These are phyloP conservation scores for Rhopalosiphum padi DNA, from an alignment of 1,140 invertebrate genomes.

Conservation along the genomic window DNA sequence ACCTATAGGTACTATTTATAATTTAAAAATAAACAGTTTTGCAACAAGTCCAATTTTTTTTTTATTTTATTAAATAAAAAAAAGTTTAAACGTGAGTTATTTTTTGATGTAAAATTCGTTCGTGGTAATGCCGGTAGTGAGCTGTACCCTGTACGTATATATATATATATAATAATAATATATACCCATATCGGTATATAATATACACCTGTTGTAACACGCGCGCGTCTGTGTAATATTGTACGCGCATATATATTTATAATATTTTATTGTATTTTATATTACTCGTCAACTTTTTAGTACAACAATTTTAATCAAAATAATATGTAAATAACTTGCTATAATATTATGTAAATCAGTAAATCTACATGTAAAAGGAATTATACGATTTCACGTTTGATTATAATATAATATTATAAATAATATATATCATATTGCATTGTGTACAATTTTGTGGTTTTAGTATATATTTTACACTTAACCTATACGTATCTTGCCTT, in stretches of 20 bases:
- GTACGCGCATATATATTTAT: not conserved
- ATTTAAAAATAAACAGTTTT: not conserved
- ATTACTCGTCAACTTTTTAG: not conserved
- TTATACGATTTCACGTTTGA: not conserved
- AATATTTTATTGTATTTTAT: slow-evolving; percentile 3
- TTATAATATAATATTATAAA: slow-evolving; percentile 15
- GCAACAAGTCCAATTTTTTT: not conserved
- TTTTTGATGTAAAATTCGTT: slow-evolving; percentile 29
- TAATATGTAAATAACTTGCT: slow-evolving; percentile 10
- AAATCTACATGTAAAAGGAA: not conserved
- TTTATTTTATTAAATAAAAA: not conserved
- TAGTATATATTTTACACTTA: not conserved
- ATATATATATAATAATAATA: not conserved
- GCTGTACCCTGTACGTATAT: not conserved
- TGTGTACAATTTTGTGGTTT: not conserved
- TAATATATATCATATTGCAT: not conserved
- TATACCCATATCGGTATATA: not conserved
- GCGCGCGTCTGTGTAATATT: not conserved
- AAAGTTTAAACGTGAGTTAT: not conserved
- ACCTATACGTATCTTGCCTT: not conserved
- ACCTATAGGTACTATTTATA: not conserved
- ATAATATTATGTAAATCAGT: not conserved
- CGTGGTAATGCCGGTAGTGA: not conserved
- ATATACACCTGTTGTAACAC: not conserved
- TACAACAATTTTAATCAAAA: slow-evolving; percentile 11